Conservation (phyloP, 2,888 invertebrate species). For the Holacanthella duospinosa region DNA sequence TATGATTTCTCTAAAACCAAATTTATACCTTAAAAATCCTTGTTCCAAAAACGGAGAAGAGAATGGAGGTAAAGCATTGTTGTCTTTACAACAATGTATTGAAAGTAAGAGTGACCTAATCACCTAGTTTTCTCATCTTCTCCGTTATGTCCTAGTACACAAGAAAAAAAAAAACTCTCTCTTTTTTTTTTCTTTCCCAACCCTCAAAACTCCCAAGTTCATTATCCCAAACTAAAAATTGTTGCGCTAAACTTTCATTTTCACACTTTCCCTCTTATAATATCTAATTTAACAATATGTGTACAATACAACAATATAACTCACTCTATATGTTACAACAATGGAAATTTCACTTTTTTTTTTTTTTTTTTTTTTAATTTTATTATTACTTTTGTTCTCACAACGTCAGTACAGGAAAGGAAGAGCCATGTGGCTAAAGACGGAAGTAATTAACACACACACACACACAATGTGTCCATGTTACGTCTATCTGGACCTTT, state of each 20-base stretch:
- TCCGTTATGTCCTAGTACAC: background rate
- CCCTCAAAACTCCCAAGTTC: background rate
- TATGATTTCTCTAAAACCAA: too few relatives aligned
- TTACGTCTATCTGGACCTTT: too few relatives aligned
- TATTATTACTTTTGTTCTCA: background rate
- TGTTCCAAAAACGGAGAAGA: too few relatives aligned
- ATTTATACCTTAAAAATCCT: too few relatives aligned
- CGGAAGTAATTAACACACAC: too few relatives aligned
- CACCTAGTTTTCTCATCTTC: background rate
- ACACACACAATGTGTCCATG: too few relatives aligned
- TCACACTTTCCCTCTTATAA: background rate
- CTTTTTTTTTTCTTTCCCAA: background rate
- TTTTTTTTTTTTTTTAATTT: background rate
- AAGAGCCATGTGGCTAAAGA: too few relatives aligned
- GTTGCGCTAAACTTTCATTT: background rate
- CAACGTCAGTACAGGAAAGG: background rate
- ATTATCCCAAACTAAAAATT: background rate
- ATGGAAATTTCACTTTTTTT: too few relatives aligned
- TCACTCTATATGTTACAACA: too few relatives aligned
- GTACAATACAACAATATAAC: too few relatives aligned
- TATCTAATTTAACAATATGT: background rate
- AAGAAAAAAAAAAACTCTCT: background rate
- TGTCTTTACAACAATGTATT: conserved; percentile 1
- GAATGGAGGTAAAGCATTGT: too few relatives aligned
- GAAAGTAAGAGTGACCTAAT: background rate